Base-by-base conservation (phyloP, 1,140 invertebrate genomes). In the Caenorhabditis remanei region DNA sequence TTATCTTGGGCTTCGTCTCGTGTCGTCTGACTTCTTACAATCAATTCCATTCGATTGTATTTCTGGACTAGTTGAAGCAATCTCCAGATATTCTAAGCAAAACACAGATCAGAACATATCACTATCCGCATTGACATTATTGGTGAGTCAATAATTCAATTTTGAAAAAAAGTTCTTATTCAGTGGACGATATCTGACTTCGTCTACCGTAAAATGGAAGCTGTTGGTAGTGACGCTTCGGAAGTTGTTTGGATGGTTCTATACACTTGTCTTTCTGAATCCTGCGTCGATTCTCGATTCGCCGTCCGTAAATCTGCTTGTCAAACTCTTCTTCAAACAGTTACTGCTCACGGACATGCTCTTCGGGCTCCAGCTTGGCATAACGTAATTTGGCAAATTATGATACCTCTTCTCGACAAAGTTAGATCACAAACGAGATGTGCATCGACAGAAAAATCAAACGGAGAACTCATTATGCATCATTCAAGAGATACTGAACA, bases 91-190 rank as follows among this genome's bases (percentile, higher is more conserved):
- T 94, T 97, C 97, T 0, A 95, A 96, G 13, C 98, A 99, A 94
- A 97, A 96, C 43, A 96, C 97, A 93, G 97, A 99, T 93, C 94
- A 99, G 21, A 99, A 99, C 93, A 98, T 99, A 90, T 98, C 97
- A 43, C 94, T 99, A n/a, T 98, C 97, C 24, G 97, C 98, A 67
- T 96, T 99, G 88, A 97, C 97, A 83, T 94, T 98, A 40, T 96
- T 99, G 96, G 97, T 98, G 93, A 93, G 91, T 92, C 46, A 5
- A 58, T 5, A 58, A 19, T 65, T 65, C n/a, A 11, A 3, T 19
- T 6, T 32, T 50, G 19, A 5, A 75, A 14, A 46, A 21, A 87
- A 89, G 58, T 86, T 13, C 32, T 84, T 87, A 53, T 90, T 83
- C 87, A 92, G 91, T 92, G 91, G 91, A 91, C 91, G n/a, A 89